phyloP scores from a whole-genome alignment of 2,797 vertebrate genomes.

The Zalophus californianus region DNA sequence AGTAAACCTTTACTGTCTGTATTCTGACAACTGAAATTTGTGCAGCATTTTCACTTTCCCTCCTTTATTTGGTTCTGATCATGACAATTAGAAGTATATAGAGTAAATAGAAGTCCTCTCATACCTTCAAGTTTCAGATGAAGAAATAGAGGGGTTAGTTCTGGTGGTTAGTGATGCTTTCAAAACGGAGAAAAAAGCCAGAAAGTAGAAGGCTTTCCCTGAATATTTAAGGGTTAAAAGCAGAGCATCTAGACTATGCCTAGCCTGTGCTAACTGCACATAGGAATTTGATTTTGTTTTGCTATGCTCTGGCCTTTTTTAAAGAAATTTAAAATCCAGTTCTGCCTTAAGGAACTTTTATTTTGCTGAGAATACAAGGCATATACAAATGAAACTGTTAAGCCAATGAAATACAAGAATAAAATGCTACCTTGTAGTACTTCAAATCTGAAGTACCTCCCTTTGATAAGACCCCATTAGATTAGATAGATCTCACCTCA shows the following conservation, averaged over 20 bases:
- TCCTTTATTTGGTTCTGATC: neutral
- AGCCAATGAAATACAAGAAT: conserved; percentile 11
- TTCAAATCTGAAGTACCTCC: neutral
- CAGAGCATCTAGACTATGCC: neutral
- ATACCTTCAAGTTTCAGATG: conserved; percentile 6
- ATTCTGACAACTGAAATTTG: conserved; percentile 15
- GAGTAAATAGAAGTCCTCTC: neutral
- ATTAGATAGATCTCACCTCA: neutral
- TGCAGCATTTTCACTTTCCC: neutral
- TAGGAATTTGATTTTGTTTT: conserved; percentile 29
- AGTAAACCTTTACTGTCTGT: neutral
- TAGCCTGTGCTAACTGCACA: neutral
- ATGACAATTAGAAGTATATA: neutral
- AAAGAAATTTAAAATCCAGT: neutral
- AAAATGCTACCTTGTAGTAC: neutral
- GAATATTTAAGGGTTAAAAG: conserved; percentile 24
- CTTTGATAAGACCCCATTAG: neutral
- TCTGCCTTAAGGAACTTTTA: conserved; percentile 35
- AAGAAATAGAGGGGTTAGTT: neutral
- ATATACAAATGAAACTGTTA: neutral
- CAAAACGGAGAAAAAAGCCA: neutral
- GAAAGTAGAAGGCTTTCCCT: neutral
- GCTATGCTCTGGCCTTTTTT: neutral
- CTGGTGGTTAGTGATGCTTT: neutral
- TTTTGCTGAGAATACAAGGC: neutral